Evolutionary conservation across 2,888 invertebrate genomes (phyloP).

Genomic region (Tenthredo mesomela): DNA sequence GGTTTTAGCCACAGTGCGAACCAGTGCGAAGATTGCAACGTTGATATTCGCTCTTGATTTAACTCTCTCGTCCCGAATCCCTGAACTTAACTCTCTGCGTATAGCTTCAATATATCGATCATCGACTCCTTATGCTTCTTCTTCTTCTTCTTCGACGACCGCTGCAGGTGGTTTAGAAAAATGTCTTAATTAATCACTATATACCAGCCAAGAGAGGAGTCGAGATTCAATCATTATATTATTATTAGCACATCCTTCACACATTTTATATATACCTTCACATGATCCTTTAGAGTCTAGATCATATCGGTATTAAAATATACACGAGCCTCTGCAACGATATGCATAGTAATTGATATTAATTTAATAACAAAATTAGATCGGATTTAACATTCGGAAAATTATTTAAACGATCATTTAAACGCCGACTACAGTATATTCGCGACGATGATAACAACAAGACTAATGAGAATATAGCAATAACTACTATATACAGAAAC

Average conservation of each 20-base stretch:
- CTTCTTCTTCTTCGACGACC: background rate
- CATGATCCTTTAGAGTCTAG: no score
- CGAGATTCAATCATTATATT: background rate
- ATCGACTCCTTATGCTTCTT: background rate
- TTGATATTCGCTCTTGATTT: constrained; percentile 40
- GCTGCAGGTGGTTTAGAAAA: background rate
- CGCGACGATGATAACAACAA: background rate
- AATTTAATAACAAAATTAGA: background rate
- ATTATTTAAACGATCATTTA: no score
- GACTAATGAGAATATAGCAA: background rate
- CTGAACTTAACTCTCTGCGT: background rate
- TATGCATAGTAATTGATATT: background rate
- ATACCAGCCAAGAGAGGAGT: background rate
- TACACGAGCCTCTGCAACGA: background rate
- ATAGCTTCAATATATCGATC: constrained; percentile 1
- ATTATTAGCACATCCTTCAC: background rate
- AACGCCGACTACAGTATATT: no score
- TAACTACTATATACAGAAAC: background rate
- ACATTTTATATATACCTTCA: background rate
- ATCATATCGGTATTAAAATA: background rate
- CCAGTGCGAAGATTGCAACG: background rate
- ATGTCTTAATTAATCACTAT: constrained; percentile 21
- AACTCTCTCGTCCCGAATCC: constrained; percentile 1
- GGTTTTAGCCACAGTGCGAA: background rate
- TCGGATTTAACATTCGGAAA: no score